Conservation (phyloP, 1,140 invertebrate genomes). For the Euwallacea similis region DNA sequence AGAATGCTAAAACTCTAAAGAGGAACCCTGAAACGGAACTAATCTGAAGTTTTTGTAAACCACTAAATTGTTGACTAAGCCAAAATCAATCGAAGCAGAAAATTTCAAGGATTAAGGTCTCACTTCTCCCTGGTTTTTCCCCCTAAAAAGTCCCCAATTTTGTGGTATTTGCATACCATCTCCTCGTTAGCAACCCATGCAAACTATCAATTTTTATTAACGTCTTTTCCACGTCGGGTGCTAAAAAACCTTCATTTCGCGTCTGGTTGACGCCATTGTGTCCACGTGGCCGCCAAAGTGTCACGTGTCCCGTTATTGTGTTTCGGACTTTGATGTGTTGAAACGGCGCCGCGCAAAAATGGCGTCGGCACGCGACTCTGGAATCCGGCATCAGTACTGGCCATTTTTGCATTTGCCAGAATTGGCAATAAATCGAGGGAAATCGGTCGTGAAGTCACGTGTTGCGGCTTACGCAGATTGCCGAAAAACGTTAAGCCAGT, state of each 20-base stretch:
- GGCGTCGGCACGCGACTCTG: conserved; percentile 23
- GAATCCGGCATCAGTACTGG: conserved; percentile 30
- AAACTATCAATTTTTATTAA: conserved; percentile 38
- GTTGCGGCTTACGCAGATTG: conserved; percentile 46
- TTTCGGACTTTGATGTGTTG: conserved; percentile 46
- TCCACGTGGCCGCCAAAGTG: conserved; percentile 47
- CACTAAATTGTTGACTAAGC: no score
- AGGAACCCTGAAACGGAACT: no score
- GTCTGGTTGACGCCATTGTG: conserved; percentile 48
- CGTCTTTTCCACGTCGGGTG: conserved; percentile 41
- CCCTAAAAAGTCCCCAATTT: conserved; percentile 11
- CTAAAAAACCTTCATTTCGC: conserved; percentile 47
- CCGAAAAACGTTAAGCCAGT: conserved; percentile 24
- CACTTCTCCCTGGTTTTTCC: background rate
- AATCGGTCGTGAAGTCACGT: conserved; percentile 48
- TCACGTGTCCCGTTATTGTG: conserved; percentile 46
- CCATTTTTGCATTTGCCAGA: conserved; percentile 49
- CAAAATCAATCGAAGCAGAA: no score
- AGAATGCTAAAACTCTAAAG: no score
- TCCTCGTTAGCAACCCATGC: conserved; percentile 16
- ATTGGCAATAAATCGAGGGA: conserved; percentile 50
- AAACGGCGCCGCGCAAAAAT: conserved; percentile 44
- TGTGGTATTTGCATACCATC: conserved; percentile 23
- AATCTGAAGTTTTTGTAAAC: no score
- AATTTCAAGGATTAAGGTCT: no score